A percentile compares a stretch with the other conserved stretches of the same genome.
These are phyloP conservation scores for Achroia grisella DNA, from an alignment of 1,140 invertebrate species.

Conservation along the genomic window DNA sequence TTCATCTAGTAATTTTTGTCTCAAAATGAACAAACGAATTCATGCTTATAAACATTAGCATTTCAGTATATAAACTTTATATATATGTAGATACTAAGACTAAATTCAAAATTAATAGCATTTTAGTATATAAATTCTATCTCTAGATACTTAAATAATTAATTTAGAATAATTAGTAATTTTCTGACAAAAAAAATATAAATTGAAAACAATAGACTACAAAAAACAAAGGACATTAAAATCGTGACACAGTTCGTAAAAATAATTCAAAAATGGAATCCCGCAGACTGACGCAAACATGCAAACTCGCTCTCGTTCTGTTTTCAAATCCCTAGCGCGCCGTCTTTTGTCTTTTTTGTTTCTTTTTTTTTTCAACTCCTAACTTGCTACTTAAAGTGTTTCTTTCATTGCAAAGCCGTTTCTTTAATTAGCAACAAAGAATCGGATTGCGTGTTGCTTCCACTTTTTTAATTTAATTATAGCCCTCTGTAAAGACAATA, in stretches of 20 bases:
- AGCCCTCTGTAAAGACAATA: slow-evolving; percentile 46
- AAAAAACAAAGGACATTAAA: slow-evolving; percentile 18
- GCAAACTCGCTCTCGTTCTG: slow-evolving; percentile 42
- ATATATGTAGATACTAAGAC: too few species aligned
- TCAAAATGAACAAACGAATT: too few species aligned
- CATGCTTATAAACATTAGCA: too few species aligned
- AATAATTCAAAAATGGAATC: slow-evolving; percentile 41
- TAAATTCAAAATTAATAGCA: too few species aligned
- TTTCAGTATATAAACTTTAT: too few species aligned
- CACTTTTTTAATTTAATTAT: slow-evolving; percentile 70
- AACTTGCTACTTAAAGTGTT: slow-evolving; percentile 65
- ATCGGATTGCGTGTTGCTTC: slow-evolving; percentile 62
- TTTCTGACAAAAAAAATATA: slow-evolving; percentile 6
- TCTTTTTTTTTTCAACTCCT: slow-evolving; percentile 50
- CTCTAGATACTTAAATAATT: too few species aligned
- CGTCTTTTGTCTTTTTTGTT: slow-evolving; percentile 28
- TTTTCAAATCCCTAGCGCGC: slow-evolving; percentile 34
- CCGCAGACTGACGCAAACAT: slow-evolving; percentile 40
- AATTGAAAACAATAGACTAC: slow-evolving; percentile 3
- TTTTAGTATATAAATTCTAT: too few species aligned
- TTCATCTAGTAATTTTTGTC: too few species aligned
- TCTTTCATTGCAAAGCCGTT: slow-evolving; percentile 52
- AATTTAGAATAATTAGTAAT: slow-evolving; percentile 1
- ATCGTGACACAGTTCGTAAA: slow-evolving; percentile 15
- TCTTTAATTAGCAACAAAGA: slow-evolving; percentile 67